Percentiles rank a stretch among this genome's conserved stretches.
Conservation (phyloP, 2,888 invertebrate genomes). For the Mesochorus sp. region DNA sequence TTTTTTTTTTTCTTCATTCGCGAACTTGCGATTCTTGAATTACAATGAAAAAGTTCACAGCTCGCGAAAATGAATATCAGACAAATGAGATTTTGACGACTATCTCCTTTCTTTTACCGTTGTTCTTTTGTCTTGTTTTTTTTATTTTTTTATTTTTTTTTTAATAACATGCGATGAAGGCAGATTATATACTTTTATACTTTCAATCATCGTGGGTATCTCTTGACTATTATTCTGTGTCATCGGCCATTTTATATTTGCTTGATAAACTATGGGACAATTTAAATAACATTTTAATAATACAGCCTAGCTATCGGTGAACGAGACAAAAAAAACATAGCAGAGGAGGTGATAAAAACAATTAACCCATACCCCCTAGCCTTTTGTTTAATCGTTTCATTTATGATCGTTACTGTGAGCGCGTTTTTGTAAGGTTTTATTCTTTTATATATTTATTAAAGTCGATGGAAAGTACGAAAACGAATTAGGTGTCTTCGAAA, state of each 20-base stretch:
- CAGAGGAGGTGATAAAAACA: conserved; percentile 55
- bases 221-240: conserved; percentile 41
- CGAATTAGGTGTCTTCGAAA: conserved; percentile 8
- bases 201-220: conserved; percentile 55
- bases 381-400: conserved; percentile 50
- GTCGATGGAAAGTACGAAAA: conserved; percentile 30
- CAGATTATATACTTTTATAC: conserved; percentile 54
- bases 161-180: conserved; percentile 43
- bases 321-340: conserved; percentile 42
- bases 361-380: conserved; percentile 60
- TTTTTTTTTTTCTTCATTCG: conserved; percentile 3
- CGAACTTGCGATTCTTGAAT: neutral
- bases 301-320: conserved; percentile 40
- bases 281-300: conserved; percentile 54
- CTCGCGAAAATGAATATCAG: conserved; percentile 20
- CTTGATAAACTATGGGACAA: conserved; percentile 59
- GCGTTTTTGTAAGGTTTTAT: conserved; percentile 4
- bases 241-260: conserved; percentile 37
- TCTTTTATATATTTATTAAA: conserved; percentile 5
- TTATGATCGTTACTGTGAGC: conserved; percentile 41
- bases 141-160: neutral
- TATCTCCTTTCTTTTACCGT: no score
- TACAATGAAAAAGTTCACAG: neutral
- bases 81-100: conserved; percentile 36
- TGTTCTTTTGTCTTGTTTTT: neutral